Conservation (phyloP, 35 echinoderm and acorn worm genomes). For the Amphiura filiformis region DNA sequence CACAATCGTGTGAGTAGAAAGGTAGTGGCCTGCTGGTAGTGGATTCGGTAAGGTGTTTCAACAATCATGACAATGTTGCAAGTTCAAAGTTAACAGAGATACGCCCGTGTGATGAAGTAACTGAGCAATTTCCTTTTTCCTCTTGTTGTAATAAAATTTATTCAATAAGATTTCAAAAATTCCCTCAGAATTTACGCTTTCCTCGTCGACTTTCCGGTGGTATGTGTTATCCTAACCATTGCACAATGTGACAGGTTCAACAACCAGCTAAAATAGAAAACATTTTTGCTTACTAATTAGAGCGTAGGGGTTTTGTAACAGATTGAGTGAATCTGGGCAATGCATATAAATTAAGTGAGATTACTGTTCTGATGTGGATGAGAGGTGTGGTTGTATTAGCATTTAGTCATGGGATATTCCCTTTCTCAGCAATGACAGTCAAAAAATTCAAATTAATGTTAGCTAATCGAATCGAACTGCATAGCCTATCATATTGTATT, state of each 20-base stretch:
- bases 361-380: too few species aligned
- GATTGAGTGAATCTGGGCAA: background rate
- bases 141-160: background rate
- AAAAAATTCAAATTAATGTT: too few species aligned
- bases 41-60: too few species aligned
- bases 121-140: background rate
- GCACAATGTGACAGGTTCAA: background rate
- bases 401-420: background rate
- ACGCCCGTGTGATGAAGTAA: background rate
- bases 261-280: background rate
- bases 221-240: background rate
- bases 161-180: background rate
- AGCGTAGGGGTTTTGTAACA: background rate
- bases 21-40: too few species aligned
- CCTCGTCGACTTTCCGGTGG: background rate
- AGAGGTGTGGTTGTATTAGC: background rate
- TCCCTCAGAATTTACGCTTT: background rate
- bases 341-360: background rate
- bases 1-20: too few species aligned
- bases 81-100: conserved; percentile 8
- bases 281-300: background rate
- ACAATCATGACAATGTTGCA: too few species aligned
- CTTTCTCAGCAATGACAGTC: background rate
- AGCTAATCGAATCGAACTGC: too few species aligned
- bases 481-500: too few species aligned